Conservation (phyloP, 2,797 vertebrate genomes). For the Arrhamphus sclerolepis region DNA sequence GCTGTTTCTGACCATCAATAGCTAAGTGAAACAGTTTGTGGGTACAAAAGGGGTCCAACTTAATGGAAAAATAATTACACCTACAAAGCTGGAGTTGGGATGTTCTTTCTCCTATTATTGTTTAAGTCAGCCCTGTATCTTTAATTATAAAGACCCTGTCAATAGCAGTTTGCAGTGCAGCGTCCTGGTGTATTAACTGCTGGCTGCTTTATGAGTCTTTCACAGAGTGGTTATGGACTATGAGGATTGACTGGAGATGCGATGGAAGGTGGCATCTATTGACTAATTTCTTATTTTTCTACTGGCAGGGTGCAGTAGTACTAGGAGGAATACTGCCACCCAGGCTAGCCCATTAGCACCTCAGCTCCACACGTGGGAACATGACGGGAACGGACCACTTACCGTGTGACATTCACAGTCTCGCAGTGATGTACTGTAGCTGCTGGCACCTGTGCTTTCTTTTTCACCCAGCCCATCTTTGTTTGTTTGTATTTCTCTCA, state of each 20-base stretch:
- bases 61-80: constrained; percentile 44
- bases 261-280: constrained; percentile 59
- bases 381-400: constrained; percentile 41
- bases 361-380: constrained; percentile 34
- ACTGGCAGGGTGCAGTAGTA: constrained; percentile 40
- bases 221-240: constrained; percentile 29
- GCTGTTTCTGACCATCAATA: constrained; percentile 17
- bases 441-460: background rate
- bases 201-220: constrained; percentile 64
- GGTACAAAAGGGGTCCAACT: constrained; percentile 37
- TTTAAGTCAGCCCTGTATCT: constrained; percentile 35
- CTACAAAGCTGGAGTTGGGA: constrained; percentile 37
- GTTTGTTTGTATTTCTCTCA: constrained; percentile 46
- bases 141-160: constrained; percentile 46
- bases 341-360: constrained; percentile 48
- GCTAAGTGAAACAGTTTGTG: constrained; percentile 27
- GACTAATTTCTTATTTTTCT: constrained; percentile 50
- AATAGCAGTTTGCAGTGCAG: constrained; percentile 37
- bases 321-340: constrained; percentile 23
- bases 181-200: constrained; percentile 56
- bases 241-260: constrained; percentile 51
- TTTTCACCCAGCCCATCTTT: constrained; percentile 19
- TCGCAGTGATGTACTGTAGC: constrained; percentile 5
- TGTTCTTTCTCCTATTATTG: constrained; percentile 33
- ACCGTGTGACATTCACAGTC: constrained; percentile 17